These are phyloP conservation scores for Corythaixoides concolor DNA, from an alignment of 2,113 vertebrate species.

Conservation along the genomic window DNA sequence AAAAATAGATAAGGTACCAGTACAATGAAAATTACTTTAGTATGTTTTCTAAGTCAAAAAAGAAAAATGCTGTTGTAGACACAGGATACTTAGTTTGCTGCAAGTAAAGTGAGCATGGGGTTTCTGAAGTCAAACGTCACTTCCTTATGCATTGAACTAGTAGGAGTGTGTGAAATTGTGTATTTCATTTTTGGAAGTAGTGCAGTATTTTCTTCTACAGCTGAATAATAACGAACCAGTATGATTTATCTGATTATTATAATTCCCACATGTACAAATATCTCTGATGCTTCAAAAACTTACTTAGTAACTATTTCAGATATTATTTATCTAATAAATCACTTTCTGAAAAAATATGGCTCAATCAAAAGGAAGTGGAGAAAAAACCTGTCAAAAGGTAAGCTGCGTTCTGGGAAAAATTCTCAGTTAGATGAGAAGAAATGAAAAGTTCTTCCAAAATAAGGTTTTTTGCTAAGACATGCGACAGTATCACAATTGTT, in stretches of 20 bases:
- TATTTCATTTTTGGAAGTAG: neutral
- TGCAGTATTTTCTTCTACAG: neutral
- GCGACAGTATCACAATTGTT: neutral
- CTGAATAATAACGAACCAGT: neutral
- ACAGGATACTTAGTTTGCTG: neutral
- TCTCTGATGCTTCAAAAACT: neutral
- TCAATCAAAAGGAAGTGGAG: constrained; percentile 75
- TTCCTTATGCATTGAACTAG: neutral
- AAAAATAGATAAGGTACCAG: neutral
- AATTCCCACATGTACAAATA: neutral
- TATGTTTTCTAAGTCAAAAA: neutral
- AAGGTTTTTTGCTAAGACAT: neutral
- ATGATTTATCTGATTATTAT: neutral
- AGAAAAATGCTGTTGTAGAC: neutral
- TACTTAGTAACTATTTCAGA: constrained; percentile 66
- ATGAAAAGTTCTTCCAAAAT: neutral
- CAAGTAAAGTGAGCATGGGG: neutral
- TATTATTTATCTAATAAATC: constrained; percentile 81
- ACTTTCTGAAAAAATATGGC: constrained; percentile 81
- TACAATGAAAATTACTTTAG: neutral
- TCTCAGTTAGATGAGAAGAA: neutral
- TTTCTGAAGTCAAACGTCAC: neutral
- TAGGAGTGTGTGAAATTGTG: neutral
- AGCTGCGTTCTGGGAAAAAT: neutral
- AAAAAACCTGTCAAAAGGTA: constrained; percentile 84